Percentiles rank a stretch among this genome's conserved stretches.
Conservation (phyloP, 2,888 invertebrate genomes). For the Torymus auratus region DNA sequence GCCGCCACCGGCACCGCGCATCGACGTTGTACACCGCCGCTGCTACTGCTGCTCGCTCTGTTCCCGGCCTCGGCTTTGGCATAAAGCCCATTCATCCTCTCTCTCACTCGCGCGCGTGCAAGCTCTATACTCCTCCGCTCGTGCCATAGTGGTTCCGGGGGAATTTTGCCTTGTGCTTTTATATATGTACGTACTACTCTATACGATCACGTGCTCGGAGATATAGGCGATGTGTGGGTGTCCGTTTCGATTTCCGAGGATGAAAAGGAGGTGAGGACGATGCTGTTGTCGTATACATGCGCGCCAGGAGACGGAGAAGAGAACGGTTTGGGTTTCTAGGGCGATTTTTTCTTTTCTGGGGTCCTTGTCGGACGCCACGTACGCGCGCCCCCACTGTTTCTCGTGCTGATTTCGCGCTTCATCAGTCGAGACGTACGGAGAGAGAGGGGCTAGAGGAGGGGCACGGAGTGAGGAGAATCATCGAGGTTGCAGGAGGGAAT, state of each 20-base stretch:
- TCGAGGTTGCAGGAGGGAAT: too few relatives aligned
- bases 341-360: not conserved
- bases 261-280: not conserved
- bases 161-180: too few relatives aligned
- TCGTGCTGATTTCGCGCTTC: not conserved
- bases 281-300: too few relatives aligned
- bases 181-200: too few relatives aligned
- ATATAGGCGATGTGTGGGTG: too few relatives aligned
- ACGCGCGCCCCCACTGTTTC: not conserved
- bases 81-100: slow-evolving; percentile 36
- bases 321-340: slow-evolving; percentile 1
- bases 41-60: not conserved
- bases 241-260: slow-evolving; percentile 34
- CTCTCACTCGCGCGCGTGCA: too few relatives aligned
- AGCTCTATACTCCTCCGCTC: too few relatives aligned
- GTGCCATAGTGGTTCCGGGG: too few relatives aligned
- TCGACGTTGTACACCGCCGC: slow-evolving; percentile 26
- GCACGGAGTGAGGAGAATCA: too few relatives aligned
- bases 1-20: slow-evolving; percentile 61
- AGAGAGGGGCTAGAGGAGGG: not conserved
- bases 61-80: slow-evolving; percentile 54
- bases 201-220: too few relatives aligned
- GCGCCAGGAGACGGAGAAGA: not conserved
- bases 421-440: slow-evolving; percentile 12
- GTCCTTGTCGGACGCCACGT: not conserved